These are phyloP conservation scores for Origma solitaria DNA, from an alignment of 2,113 vertebrate genomes.

Conservation along the genomic window DNA sequence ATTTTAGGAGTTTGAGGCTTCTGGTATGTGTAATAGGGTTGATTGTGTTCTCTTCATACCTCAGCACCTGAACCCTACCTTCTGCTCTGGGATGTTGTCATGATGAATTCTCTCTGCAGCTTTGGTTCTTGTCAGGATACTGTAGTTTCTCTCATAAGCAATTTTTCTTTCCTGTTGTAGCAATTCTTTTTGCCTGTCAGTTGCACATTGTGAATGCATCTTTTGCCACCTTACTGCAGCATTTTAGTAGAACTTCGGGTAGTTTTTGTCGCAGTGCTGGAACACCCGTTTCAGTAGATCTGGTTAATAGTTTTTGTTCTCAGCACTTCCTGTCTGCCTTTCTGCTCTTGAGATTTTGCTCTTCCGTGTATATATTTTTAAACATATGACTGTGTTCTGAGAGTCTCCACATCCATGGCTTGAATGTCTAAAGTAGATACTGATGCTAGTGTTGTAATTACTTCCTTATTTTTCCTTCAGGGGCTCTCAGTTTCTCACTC, in stretches of 20 bases:
- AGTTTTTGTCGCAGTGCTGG: neutral
- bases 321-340: neutral
- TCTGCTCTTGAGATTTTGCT: neutral
- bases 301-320: neutral
- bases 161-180: neutral
- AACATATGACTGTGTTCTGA: neutral
- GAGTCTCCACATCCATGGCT: neutral
- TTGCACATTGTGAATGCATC: neutral
- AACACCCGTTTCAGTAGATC: neutral
- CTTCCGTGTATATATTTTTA: neutral
- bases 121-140: neutral
- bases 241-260: neutral
- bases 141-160: neutral
- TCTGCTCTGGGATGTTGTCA: neutral
- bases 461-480: neutral
- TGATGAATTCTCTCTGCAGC: neutral
- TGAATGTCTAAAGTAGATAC: neutral
- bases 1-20: neutral
- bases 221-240: neutral
- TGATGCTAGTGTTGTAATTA: neutral
- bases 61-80: neutral
- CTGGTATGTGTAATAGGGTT: rapidly evolving
- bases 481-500: neutral
- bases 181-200: neutral
- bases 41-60: neutral